A percentile compares a stretch with the other conserved stretches of the same genome.
Conservation (phyloP, 2,797 vertebrate genomes). For the Gymnocypris eckloni region DNA sequence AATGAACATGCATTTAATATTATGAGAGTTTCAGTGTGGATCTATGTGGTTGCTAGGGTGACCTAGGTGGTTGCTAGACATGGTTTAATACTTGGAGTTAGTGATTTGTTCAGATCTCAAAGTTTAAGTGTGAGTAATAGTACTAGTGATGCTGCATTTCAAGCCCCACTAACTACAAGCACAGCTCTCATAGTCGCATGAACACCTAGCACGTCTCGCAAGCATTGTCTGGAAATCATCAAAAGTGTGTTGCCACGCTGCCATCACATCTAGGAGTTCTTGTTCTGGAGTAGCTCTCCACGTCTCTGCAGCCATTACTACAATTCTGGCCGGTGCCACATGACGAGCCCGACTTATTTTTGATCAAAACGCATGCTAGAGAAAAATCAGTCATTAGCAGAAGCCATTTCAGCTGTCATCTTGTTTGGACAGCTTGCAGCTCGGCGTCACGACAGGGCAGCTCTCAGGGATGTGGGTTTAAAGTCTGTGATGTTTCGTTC, state of each 20-base stretch:
- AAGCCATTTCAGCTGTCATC: constrained; percentile 72
- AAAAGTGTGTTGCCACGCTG: constrained; percentile 36
- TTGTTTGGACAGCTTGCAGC: constrained; percentile 76
- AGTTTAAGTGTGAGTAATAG: neutral
- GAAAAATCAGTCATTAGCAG: constrained; percentile 75
- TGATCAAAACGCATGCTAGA: constrained; percentile 72
- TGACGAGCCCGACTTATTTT: constrained; percentile 69
- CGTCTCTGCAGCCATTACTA: constrained; percentile 69
- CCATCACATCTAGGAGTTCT: constrained; percentile 42
- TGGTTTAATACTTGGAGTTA: neutral
- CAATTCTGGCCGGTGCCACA: constrained; percentile 67
- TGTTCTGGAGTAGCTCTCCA: constrained; percentile 50
- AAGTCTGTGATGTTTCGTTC: constrained; percentile 49
- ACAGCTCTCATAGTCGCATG: constrained; percentile 15
- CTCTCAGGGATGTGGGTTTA: constrained; percentile 61
- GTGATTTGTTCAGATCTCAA: constrained; percentile 19
- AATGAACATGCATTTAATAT: neutral
- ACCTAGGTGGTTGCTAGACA: neutral
- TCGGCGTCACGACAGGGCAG: constrained; percentile 65
- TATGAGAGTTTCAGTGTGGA: neutral
- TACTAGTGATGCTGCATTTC: neutral
- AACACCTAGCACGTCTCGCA: constrained; percentile 43
- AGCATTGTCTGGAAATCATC: constrained; percentile 43
- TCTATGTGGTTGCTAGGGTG: neutral
- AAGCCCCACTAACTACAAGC: constrained; percentile 13